Percentiles rank a stretch among this genome's conserved stretches.
phyloP scores from a whole-genome alignment of 2,888 invertebrate genomes.

The Mystacides longicornis region DNA sequence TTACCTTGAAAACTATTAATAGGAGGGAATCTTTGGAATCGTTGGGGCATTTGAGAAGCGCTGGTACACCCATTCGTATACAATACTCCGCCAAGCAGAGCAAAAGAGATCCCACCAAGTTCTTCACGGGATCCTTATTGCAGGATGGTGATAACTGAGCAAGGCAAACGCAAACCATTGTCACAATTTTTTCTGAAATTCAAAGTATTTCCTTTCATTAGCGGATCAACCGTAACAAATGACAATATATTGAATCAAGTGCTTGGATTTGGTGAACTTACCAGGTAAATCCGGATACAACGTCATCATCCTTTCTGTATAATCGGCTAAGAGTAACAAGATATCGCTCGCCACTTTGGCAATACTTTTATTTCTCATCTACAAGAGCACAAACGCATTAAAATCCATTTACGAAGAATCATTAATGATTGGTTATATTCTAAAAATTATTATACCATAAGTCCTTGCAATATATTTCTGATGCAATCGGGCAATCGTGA shows the following conservation, averaged over 20 bases:
- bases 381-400: slow-evolving; percentile 31
- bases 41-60: slow-evolving; percentile 52
- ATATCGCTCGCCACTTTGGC: slow-evolving; percentile 81
- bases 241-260: not conserved
- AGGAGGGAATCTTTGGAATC: slow-evolving; percentile 43
- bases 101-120: slow-evolving; percentile 72
- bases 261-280: slow-evolving; percentile 30
- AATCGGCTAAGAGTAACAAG: slow-evolving; percentile 69
- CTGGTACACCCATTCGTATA: slow-evolving; percentile 68
- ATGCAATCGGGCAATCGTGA: slow-evolving; percentile 40
- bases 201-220: no score
- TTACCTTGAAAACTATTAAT: slow-evolving; percentile 68
- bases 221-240: not conserved
- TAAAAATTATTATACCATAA: slow-evolving; percentile 35
- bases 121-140: slow-evolving; percentile 54
- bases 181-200: slow-evolving; percentile 47
- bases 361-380: slow-evolving; percentile 74
- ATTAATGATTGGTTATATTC: not conserved
- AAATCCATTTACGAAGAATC: not conserved
- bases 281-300: slow-evolving; percentile 67
- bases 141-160: slow-evolving; percentile 44
- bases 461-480: slow-evolving; percentile 45
- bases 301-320: slow-evolving; percentile 62
- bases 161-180: slow-evolving; percentile 49
- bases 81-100: slow-evolving; percentile 92